Evolutionary conservation across 2,888 invertebrate species (phyloP).

Genomic region (Phania funesta): DNA sequence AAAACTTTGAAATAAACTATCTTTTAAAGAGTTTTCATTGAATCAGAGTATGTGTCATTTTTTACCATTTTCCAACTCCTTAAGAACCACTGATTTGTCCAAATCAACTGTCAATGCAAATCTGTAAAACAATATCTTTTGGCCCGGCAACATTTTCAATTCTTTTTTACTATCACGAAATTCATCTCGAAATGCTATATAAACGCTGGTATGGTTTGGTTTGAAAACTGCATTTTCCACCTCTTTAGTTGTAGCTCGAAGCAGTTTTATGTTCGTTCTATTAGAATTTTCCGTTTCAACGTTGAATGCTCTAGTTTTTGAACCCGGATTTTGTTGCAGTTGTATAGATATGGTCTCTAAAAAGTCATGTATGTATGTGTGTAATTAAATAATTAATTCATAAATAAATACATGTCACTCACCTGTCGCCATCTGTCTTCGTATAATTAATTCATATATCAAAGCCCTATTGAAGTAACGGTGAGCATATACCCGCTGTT

Average conservation of each 20-base stretch:
- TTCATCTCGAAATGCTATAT: conserved; percentile 72
- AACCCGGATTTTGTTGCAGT: conserved; percentile 70
- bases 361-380: neutral
- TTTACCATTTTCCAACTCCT: conserved; percentile 77
- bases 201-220: conserved; percentile 70
- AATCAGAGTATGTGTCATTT: neutral
- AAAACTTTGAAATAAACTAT: conserved; percentile 33
- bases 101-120: conserved; percentile 82
- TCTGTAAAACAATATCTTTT: conserved; percentile 78
- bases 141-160: conserved; percentile 70
- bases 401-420: neutral
- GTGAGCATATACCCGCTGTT: conserved; percentile 78
- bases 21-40: neutral
- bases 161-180: conserved; percentile 69
- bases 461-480: conserved; percentile 79
- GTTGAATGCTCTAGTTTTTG: conserved; percentile 70
- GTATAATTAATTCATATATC: conserved; percentile 76
- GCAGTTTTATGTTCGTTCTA: neutral
- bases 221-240: conserved; percentile 75
- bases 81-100: conserved; percentile 80
- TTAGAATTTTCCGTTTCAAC: conserved; percentile 53
- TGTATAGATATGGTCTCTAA: conserved; percentile 70
- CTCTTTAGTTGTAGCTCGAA: conserved; percentile 73
- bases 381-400: neutral
- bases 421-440: conserved; percentile 52